Evolutionary conservation across 2,113 vertebrate species (phyloP), one percentile per base, ranked within the genome.

Genomic region (Condylura cristata): DNA sequence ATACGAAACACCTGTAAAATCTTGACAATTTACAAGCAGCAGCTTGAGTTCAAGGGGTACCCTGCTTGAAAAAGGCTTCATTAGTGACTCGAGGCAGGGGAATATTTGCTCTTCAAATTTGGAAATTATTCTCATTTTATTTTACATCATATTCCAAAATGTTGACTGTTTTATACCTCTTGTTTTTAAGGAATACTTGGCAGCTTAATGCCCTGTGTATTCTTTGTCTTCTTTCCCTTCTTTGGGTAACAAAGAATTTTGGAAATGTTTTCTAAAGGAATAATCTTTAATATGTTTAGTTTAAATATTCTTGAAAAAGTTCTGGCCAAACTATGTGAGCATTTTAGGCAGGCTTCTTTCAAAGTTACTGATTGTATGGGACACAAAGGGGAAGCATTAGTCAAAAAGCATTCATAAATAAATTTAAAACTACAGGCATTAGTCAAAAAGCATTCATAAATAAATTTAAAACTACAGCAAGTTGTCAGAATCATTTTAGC

Each of bases 161-260:
- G 90, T 96, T 98, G 93, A 39, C 96, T 95, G 14, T 97, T 96
- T 97, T 97, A 89, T 96, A 97, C 88, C 87, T 97, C 81, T 95
- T 89, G 74, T 97, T 97, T 96, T 93, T 95, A 87, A 97, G 96
- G 95, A 96, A 75, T 97, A 95, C 97, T 97, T 97, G 97, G 83
- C 76, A 53, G 34, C 96, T 97, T 95, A 53, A 39, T 82, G 95
- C 89, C 71, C 51, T 65, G 26, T 75, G 32, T 30, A n/a, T 91
- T 89, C 56, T 87, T 95, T 39, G 71, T 51, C 51, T 74, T 82
- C 76, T 78, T 92, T 53, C 75, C 56, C 80, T 66, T 91, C 79
- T 92, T 90, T 3, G 44, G 71, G 44, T 84, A 87, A 79, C 61
- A 76, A 75, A 92, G 82, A 83, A 93, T 85, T 95, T 82, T 86